Conservation (phyloP, 2,797 vertebrate species). For the Lepus oiostolus region DNA sequence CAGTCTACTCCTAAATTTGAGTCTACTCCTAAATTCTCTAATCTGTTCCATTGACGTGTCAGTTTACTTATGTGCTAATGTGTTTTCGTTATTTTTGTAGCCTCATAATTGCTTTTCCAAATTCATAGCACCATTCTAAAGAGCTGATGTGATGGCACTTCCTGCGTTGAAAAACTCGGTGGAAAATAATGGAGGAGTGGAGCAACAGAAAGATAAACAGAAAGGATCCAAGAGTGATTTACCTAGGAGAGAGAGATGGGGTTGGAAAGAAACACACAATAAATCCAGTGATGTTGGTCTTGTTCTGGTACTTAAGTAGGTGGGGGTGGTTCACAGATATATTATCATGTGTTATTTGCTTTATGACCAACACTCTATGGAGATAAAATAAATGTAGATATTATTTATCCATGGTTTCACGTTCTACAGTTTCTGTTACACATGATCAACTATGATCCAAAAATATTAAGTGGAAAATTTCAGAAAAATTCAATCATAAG, state of each 20-base stretch:
- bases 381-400: too few relatives aligned
- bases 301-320: background rate
- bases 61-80: slow-evolving; percentile 16
- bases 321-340: fast-evolving
- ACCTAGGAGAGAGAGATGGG: background rate
- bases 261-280: background rate
- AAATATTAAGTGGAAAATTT: background rate
- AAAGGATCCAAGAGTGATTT: background rate
- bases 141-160: background rate
- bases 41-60: background rate
- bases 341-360: background rate
- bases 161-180: background rate
- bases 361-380: background rate
- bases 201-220: background rate
- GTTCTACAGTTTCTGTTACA: background rate
- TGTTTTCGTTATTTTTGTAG: slow-evolving; percentile 52
- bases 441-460: background rate
- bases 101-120: slow-evolving; percentile 53
- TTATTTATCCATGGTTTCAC: background rate
- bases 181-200: background rate
- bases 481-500: background rate
- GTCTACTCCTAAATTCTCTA: slow-evolving; percentile 24
- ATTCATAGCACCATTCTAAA: slow-evolving; percentile 27
- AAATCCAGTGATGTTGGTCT: background rate
- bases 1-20: background rate